Percentiles rank a stretch among this genome's conserved stretches.
Conservation (phyloP, 2,113 vertebrate species). For the Lamprotornis superbus region DNA sequence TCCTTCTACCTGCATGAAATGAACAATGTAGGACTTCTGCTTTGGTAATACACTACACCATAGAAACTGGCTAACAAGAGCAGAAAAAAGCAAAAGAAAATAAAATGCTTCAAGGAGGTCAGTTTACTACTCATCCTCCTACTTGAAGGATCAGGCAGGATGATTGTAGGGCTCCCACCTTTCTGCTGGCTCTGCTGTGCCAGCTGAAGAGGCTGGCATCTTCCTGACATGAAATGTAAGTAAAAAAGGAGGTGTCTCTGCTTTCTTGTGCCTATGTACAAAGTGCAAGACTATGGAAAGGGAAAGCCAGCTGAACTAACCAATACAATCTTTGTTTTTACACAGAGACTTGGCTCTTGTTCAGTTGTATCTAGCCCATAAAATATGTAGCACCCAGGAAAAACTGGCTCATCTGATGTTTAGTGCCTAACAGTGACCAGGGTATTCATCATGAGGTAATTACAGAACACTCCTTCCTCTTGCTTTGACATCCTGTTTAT, state of each 20-base stretch:
- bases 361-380: not conserved
- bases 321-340: not conserved
- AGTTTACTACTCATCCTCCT: not conserved
- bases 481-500: not conserved
- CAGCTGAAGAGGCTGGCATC: not conserved
- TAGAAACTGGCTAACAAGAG: not conserved
- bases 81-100: not conserved
- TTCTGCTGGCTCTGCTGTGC: not conserved
- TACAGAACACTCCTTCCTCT: not conserved
- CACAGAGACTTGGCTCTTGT: accelerated
- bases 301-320: not conserved
- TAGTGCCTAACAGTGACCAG: not conserved
- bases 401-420: not conserved
- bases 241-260: not conserved
- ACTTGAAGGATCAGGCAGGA: not conserved
- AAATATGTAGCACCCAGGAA: accelerated
- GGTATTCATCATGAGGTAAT: not conserved
- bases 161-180: not conserved
- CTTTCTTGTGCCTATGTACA: not conserved
- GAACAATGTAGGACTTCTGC: not conserved
- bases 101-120: not conserved
- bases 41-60: not conserved
- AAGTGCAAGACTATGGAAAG: not conserved
- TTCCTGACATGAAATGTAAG: not conserved
- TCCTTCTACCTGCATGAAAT: not conserved